phyloP scores from a whole-genome alignment of 2,888 invertebrate species.

The Rhagonycha fulva region DNA sequence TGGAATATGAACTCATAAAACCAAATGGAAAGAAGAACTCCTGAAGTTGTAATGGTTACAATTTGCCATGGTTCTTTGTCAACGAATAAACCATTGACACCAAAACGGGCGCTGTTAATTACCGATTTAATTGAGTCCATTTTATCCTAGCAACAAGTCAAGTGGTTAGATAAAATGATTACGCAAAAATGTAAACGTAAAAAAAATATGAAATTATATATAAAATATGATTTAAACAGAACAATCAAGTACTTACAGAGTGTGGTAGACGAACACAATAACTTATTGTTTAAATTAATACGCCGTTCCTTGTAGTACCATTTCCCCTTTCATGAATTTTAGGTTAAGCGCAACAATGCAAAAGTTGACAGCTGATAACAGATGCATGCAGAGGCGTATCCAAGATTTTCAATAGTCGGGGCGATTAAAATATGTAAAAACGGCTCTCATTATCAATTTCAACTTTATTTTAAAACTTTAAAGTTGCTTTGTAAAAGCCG shows the following conservation, averaged over 20 bases:
- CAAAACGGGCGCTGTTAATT: conserved; percentile 8
- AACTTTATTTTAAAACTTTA: too few species aligned
- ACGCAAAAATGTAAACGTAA: conserved; percentile 10
- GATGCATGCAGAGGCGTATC: not conserved
- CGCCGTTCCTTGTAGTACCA: not conserved
- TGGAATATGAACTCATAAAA: conserved; percentile 72
- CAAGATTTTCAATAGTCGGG: not conserved
- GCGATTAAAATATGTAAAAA: too few species aligned
- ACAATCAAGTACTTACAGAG: not conserved
- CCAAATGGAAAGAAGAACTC: conserved; percentile 74
- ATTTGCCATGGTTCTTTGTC: conserved; percentile 81
- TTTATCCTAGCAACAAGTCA: not conserved
- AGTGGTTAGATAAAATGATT: not conserved
- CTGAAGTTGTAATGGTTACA: conserved; percentile 74
- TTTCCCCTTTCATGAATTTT: not conserved
- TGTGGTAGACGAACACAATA: not conserved
- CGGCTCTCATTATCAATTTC: too few species aligned
- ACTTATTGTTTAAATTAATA: not conserved
- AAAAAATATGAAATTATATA: not conserved
- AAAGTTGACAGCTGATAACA: not conserved
- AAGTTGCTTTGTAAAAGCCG: too few species aligned
- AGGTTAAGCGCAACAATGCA: not conserved
- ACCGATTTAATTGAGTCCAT: conserved; percentile 16
- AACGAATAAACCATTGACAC: conserved; percentile 16
- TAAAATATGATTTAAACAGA: not conserved